Percentiles rank a stretch among this genome's conserved stretches.
These are phyloP conservation scores for Sisyra nigra DNA, from an alignment of 2,888 invertebrate genomes.

Conservation along the genomic window DNA sequence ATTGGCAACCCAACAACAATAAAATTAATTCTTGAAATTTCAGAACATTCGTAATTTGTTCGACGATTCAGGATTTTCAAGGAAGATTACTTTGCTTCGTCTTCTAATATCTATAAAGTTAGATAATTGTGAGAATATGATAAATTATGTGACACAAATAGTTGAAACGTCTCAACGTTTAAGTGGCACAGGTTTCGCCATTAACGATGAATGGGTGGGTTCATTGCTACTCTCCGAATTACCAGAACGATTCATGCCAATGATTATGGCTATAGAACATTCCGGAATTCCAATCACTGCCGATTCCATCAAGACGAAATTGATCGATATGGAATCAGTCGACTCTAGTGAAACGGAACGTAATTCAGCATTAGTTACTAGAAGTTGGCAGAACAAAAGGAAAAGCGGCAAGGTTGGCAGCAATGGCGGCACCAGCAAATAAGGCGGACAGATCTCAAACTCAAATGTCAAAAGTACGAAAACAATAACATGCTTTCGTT, in stretches of 20 bases:
- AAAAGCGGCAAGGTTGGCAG: too few species aligned
- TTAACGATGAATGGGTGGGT: slow-evolving; percentile 17
- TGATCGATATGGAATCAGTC: slow-evolving; percentile 14
- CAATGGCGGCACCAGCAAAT: background rate
- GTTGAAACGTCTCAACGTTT: slow-evolving; percentile 16
- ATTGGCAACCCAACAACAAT: too few species aligned
- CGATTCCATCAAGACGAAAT: slow-evolving; percentile 17
- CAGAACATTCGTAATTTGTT: too few species aligned
- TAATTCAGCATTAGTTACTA: too few species aligned
- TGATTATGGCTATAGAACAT: slow-evolving; percentile 17
- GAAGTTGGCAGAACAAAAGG: too few species aligned
- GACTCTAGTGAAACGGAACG: too few species aligned
- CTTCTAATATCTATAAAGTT: slow-evolving; percentile 15
- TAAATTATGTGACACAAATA: slow-evolving; percentile 17
- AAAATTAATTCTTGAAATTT: too few species aligned
- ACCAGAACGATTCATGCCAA: slow-evolving; percentile 14
- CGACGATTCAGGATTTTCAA: slow-evolving; percentile 17
- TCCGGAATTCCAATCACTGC: slow-evolving; percentile 15
- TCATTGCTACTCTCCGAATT: slow-evolving; percentile 16
- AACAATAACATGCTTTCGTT: background rate
- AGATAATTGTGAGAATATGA: slow-evolving; percentile 17
- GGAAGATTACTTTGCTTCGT: slow-evolving; percentile 16
- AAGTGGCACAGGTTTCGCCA: slow-evolving; percentile 16
- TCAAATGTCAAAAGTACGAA: background rate
- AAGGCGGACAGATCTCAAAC: too few species aligned